Conservation (phyloP, 2,797 vertebrate species). For the Tangara arthus region DNA sequence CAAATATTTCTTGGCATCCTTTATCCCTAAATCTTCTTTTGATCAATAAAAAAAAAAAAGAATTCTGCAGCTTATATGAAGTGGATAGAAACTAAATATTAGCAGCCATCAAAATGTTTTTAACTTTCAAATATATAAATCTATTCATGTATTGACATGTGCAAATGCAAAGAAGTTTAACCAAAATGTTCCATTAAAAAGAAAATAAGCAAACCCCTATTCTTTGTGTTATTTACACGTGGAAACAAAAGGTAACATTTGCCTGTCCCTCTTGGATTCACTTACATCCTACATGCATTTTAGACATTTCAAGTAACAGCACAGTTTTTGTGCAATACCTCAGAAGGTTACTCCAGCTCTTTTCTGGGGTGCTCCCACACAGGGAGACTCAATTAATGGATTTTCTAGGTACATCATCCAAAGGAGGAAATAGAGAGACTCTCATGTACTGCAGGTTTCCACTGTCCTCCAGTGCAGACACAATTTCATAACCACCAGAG, state of each 20-base stretch:
- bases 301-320: not conserved
- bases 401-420: not conserved
- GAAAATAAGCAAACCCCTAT: not conserved
- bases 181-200: not conserved
- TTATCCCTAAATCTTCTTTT: not conserved
- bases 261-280: not conserved
- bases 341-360: not conserved
- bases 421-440: not conserved
- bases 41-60: not conserved
- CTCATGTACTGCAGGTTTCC: not conserved
- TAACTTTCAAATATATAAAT: not conserved
- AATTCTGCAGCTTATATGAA: not conserved
- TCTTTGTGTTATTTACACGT: not conserved
- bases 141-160: not conserved
- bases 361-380: not conserved
- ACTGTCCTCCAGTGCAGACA: not conserved
- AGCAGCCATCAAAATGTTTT: not conserved
- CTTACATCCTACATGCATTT: not conserved
- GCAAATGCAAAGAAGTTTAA: not conserved
- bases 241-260: not conserved
- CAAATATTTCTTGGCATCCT: not conserved
- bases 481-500: constrained; percentile 41
- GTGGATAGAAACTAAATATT: not conserved
- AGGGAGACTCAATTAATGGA: not conserved
- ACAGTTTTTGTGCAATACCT: not conserved